These are phyloP conservation scores for Mormyrus lacerda DNA, from an alignment of 2,113 vertebrate genomes.

Conservation along the genomic window DNA sequence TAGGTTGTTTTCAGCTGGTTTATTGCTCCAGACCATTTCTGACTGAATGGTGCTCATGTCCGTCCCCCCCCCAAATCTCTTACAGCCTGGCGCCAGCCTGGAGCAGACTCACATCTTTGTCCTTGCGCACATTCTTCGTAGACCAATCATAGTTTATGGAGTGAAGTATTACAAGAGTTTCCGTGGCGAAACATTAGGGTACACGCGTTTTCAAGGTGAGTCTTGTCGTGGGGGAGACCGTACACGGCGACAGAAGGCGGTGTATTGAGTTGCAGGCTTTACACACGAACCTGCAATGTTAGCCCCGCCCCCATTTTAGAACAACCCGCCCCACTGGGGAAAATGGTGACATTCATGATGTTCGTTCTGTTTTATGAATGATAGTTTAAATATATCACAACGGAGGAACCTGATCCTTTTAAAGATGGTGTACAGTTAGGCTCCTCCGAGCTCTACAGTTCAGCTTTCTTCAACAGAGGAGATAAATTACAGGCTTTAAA, in stretches of 20 bases:
- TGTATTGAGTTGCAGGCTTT: neutral
- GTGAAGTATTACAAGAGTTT: constrained; percentile 99
- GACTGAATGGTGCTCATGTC: neutral
- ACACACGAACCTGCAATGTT: neutral
- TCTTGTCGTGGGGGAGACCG: neutral
- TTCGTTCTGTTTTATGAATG: constrained; percentile 10
- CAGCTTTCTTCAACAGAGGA: neutral
- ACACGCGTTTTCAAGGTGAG: constrained; percentile 99
- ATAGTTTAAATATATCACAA: neutral
- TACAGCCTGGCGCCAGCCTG: constrained; percentile 93
- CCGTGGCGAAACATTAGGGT: constrained; percentile 93
- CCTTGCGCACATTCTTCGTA: constrained; percentile 97
- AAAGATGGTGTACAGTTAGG: neutral
- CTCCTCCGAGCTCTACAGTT: neutral
- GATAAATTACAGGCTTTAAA: neutral
- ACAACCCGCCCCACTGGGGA: neutral
- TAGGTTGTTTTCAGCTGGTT: neutral
- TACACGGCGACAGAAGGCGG: neutral
- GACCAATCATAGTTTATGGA: constrained; percentile 98
- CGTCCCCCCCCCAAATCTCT: constrained; percentile 23
- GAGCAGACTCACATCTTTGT: constrained; percentile 99
- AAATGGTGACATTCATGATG: neutral
- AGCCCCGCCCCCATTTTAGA: neutral
- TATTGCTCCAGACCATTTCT: neutral
- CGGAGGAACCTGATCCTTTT: neutral